A percentile compares a stretch with the other conserved stretches of the same genome.
These are phyloP conservation scores for Austrolebias charrua DNA, from an alignment of 2,797 vertebrate species.

Conservation along the genomic window DNA sequence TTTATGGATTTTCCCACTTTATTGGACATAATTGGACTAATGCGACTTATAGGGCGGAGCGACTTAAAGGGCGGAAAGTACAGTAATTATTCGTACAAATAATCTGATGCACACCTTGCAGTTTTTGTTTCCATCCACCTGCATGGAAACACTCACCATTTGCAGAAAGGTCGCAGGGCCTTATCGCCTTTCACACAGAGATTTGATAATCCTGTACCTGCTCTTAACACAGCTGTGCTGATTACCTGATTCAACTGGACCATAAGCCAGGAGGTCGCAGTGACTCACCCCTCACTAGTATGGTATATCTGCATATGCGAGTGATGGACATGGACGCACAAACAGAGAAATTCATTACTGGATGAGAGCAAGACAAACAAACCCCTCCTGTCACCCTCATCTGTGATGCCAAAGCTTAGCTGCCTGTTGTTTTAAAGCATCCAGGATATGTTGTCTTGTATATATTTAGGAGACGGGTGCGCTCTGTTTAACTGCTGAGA, in stretches of 20 bases:
- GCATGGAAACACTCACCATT: slow-evolving; percentile 41
- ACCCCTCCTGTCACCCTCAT: neutral
- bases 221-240: slow-evolving; percentile 35
- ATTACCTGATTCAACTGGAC: slow-evolving; percentile 54
- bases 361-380: neutral
- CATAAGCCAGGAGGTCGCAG: slow-evolving; percentile 37
- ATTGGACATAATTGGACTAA: too few relatives aligned
- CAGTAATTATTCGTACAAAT: slow-evolving; percentile 71
- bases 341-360: slow-evolving; percentile 2
- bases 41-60: too few relatives aligned
- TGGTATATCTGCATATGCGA: slow-evolving; percentile 11
- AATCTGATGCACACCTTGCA: slow-evolving; percentile 62
- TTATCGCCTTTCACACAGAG: slow-evolving; percentile 58
- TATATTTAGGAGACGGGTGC: slow-evolving; percentile 10
- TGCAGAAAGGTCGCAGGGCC: slow-evolving; percentile 50
- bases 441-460: neutral
- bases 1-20: too few relatives aligned
- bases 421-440: neutral
- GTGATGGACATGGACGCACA: neutral
- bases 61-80: too few relatives aligned
- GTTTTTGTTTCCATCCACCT: slow-evolving; percentile 20
- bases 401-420: neutral
- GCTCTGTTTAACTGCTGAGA: neutral
- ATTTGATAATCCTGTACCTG: slow-evolving; percentile 59
- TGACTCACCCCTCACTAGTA: slow-evolving; percentile 36